A percentile compares a stretch with the other conserved stretches of the same genome.
Evolutionary conservation across 2,797 vertebrate species (phyloP).

Genomic region (Nyctibius grandis): DNA sequence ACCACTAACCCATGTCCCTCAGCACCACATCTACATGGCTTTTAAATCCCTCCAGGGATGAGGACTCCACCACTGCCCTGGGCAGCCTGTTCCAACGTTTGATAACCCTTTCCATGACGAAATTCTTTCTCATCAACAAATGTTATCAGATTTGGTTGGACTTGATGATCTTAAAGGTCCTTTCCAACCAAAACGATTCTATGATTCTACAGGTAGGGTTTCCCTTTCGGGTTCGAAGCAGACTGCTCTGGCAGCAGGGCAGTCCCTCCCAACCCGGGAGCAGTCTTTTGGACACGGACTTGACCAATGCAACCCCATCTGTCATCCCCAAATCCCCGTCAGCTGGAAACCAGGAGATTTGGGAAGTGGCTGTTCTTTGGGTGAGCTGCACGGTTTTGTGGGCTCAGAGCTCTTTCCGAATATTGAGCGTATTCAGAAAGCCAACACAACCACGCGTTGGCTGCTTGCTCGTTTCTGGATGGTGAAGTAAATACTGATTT

Average conservation of each 20-base stretch:
- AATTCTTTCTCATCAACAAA: too few relatives aligned
- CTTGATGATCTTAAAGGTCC: too few relatives aligned
- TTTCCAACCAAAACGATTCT: too few relatives aligned
- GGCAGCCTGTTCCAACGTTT: too few relatives aligned
- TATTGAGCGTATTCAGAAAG: background rate
- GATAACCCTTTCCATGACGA: too few relatives aligned
- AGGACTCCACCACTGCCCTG: too few relatives aligned
- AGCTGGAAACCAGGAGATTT: background rate
- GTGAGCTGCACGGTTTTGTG: background rate
- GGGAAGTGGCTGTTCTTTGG: background rate
- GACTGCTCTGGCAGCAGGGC: background rate
- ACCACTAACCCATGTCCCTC: too few relatives aligned
- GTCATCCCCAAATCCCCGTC: fast-evolving
- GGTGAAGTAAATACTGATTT: background rate
- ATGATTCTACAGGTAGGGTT: too few relatives aligned
- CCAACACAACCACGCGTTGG: fast-evolving
- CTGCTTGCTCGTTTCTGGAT: background rate
- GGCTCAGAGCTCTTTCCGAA: background rate
- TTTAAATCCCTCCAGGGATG: too few relatives aligned
- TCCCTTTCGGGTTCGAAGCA: background rate
- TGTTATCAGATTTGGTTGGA: too few relatives aligned
- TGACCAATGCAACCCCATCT: background rate
- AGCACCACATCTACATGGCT: too few relatives aligned
- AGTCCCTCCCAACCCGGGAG: background rate
- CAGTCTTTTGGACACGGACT: background rate